Conservation (phyloP, 2,888 invertebrate genomes). For the Stegana nigrithorax region DNA sequence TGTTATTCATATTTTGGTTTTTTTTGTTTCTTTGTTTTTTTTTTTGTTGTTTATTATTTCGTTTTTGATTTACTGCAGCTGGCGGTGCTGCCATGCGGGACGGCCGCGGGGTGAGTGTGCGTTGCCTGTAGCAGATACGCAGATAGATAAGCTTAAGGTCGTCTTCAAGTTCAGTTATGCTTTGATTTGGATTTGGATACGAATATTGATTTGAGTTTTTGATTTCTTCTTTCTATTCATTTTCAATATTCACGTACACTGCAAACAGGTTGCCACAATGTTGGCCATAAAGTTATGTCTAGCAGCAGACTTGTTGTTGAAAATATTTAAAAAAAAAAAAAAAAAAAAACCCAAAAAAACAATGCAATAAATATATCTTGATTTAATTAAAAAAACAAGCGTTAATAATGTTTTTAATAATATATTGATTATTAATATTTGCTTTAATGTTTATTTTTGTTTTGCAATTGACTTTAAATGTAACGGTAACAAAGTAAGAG, state of each 20-base stretch:
- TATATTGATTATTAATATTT: not conserved
- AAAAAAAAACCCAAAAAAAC: not conserved
- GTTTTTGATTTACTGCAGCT: too few relatives aligned
- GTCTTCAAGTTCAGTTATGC: not conserved
- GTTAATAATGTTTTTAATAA: not conserved
- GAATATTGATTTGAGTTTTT: too few relatives aligned
- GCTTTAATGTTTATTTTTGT: not conserved
- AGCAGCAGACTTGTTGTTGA: not conserved
- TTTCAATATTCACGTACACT: not conserved
- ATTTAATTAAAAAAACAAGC: too few relatives aligned
- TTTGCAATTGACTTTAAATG: not conserved
- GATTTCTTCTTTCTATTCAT: too few relatives aligned
- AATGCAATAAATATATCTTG: not conserved
- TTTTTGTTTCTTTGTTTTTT: too few relatives aligned
- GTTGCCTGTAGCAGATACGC: too few relatives aligned
- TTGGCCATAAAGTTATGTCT: not conserved
- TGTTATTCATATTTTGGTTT: too few relatives aligned
- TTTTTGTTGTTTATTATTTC: too few relatives aligned
- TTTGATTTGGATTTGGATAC: not conserved
- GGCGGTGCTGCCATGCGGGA: too few relatives aligned
- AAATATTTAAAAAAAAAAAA: not conserved
- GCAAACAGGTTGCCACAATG: not conserved
- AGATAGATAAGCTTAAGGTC: not conserved
- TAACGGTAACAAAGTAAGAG: not conserved
- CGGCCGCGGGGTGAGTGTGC: too few relatives aligned